Base-by-base conservation (phyloP, 2,888 invertebrate species). In the Leptinotarsa tumamoca region DNA sequence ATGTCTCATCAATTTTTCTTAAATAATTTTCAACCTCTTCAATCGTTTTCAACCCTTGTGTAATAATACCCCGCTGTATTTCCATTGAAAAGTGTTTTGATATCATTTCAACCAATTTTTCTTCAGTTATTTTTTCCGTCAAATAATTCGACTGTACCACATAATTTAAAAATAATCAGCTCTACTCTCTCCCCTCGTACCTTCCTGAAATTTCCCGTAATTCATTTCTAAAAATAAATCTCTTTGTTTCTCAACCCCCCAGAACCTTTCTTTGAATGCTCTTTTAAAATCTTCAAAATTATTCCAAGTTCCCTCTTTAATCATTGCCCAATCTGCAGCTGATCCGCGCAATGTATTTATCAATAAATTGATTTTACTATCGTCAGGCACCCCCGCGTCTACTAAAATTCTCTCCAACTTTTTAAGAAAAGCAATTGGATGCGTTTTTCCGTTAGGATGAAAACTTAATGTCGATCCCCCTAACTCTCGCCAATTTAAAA, bases 311-410 rank as follows among this genome's bases (percentile, higher is more conserved):
- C 51, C 66, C 15, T 66, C 23, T 15, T 66, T 33, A 23, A 66
- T 66, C 7, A 14, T 14, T n/a, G 61, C 61, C 61, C 61, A 61
- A 61, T 61, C 61, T n/a, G 61, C 63, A 23, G 63, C 63, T 21
- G 63, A 18, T 33, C 63, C 63, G 33, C 63, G 33, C 13, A 63
- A 63, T 17, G 13, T 63, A 63, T 63, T 66, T 4, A 63, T 63
- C n/a, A 66, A 50, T 10, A 66, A 17, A 63, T n/a, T 71, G 3
- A 63, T n/a, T 71, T 61, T 71, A 3, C 21, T 61, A 17, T 71
- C 63, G 27, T 71, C 50, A 17, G 71, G 71, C 63, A 71, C 71
- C 23, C 71, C 71, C n/a, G 71, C 71, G 18, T 49, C 71, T 17
- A 15, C 7, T 23, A 72, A 72, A 15, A 54, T 72, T 67, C 33